These are phyloP conservation scores for Pavo muticus DNA, from an alignment of 2,113 vertebrate genomes.

Conservation along the genomic window DNA sequence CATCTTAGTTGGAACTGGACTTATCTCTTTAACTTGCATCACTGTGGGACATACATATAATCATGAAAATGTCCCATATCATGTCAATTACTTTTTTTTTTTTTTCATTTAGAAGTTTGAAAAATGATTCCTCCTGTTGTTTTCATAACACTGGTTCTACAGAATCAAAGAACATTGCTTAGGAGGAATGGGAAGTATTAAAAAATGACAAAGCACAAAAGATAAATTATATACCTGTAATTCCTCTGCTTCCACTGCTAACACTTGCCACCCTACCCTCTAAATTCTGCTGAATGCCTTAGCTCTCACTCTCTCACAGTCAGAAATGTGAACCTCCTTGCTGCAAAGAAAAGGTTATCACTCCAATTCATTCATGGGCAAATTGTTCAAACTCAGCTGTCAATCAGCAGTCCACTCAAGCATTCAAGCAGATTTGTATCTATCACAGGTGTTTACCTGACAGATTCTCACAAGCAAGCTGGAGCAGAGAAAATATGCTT, in stretches of 20 bases:
- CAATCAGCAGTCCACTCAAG: not conserved
- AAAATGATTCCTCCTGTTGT: conserved; percentile 7
- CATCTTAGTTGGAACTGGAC: not conserved
- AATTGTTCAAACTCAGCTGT: conserved; percentile 24
- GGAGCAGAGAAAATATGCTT: conserved; percentile 4
- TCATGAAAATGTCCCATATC: not conserved
- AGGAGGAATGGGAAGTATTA: not conserved
- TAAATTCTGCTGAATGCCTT: not conserved
- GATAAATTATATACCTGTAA: not conserved
- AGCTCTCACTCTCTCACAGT: not conserved
- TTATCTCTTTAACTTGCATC: not conserved
- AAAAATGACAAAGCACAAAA: not conserved
- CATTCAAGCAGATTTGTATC: not conserved
- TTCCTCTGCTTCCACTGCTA: not conserved
- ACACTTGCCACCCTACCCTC: not conserved
- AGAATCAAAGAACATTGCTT: not conserved
- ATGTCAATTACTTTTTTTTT: not conserved
- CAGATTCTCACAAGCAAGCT: conserved; percentile 4
- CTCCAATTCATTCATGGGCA: not conserved
- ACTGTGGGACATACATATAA: not conserved
- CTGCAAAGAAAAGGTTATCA: conserved; percentile 51
- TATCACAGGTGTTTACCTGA: not conserved
- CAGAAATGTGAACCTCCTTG: not conserved
- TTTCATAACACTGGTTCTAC: not conserved
- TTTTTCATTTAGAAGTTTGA: not conserved